phyloP scores from a whole-genome alignment of 2,888 invertebrate species.

The Amphimallon solstitiale region DNA sequence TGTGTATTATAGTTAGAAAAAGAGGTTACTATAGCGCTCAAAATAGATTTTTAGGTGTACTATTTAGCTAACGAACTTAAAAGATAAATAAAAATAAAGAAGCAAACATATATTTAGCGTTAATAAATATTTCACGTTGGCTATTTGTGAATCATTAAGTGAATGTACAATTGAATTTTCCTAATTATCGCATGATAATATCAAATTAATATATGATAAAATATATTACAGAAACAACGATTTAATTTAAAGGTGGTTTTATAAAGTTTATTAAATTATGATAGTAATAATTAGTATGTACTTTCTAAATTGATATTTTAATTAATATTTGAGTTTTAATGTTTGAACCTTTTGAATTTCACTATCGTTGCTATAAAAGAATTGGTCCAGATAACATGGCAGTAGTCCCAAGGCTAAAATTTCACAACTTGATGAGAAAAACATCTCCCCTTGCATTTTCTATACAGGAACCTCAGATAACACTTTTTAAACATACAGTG shows the following conservation, averaged over 20 bases:
- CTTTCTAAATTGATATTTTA: too few species aligned
- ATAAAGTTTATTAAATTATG: too few species aligned
- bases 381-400: neutral
- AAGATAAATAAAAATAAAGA: conserved; percentile 14
- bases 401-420: conserved; percentile 6
- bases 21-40: conserved; percentile 19
- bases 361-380: neutral
- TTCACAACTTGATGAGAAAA: neutral
- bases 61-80: conserved; percentile 18
- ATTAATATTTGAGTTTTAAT: neutral
- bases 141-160: neutral
- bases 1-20: conserved; percentile 31
- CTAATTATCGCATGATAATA: neutral
- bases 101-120: neutral
- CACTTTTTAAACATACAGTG: neutral
- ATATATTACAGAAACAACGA: too few species aligned
- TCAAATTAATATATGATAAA: neutral
- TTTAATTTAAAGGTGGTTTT: too few species aligned
- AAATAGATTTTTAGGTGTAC: conserved; percentile 18
- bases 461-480: neutral
- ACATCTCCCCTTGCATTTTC: neutral
- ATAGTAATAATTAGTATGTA: too few species aligned
- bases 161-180: too few species aligned
- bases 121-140: neutral
- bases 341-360: neutral